Percentiles rank a stretch among this genome's conserved stretches.
Conservation (phyloP, 2,113 vertebrate genomes). For the Ctenomys sociabilis region DNA sequence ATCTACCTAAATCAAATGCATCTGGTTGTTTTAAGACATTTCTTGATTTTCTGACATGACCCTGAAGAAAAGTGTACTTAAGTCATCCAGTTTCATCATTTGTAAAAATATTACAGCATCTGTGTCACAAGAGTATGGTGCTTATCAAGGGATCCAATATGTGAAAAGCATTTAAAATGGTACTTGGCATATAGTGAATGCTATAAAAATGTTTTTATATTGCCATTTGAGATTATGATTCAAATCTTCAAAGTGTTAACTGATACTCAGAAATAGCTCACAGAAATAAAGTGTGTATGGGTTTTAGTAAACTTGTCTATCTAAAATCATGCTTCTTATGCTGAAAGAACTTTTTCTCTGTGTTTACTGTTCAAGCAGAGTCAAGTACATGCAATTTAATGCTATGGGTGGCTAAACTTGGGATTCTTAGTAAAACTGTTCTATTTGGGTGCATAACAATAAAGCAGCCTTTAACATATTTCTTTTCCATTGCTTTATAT, state of each 20-base stretch:
- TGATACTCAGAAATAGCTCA: not conserved
- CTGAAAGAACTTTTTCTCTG: not conserved
- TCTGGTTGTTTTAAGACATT: not conserved
- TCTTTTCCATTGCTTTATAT: constrained; percentile 15
- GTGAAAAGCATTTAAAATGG: not conserved
- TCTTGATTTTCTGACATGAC: not conserved
- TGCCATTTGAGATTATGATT: constrained; percentile 15
- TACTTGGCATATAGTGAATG: not conserved
- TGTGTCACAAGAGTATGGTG: not conserved
- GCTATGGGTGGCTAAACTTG: not conserved
- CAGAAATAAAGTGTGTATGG: not conserved
- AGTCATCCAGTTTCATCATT: not conserved
- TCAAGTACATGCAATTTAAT: not conserved
- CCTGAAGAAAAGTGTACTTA: not conserved
- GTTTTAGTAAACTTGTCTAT: not conserved
- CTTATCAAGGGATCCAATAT: not conserved
- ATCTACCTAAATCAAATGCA: not conserved
- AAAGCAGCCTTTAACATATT: not conserved
- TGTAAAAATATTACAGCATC: not conserved
- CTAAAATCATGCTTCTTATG: not conserved
- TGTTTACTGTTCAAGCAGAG: constrained; percentile 12
- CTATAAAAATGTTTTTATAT: not conserved
- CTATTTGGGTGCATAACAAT: not conserved
- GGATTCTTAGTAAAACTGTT: not conserved
- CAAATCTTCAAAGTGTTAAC: constrained; percentile 1